phyloP scores from a whole-genome alignment of 2,113 vertebrate genomes.

The Sapajus apella region DNA sequence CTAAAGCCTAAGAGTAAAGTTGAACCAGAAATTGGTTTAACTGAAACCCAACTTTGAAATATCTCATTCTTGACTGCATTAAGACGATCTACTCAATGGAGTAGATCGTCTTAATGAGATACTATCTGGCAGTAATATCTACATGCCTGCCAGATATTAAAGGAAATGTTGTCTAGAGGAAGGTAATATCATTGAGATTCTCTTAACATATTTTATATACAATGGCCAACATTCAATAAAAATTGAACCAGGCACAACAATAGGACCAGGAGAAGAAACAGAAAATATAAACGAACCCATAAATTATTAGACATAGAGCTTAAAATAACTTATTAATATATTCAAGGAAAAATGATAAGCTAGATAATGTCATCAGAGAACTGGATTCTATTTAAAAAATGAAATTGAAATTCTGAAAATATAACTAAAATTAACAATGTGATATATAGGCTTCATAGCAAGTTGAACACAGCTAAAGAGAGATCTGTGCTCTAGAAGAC shows the following conservation, averaged over 20 bases:
- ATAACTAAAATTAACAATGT: constrained; percentile 11
- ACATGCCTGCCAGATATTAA: neutral
- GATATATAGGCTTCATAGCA: neutral
- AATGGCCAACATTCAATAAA: neutral
- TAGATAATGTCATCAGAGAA: constrained; percentile 11
- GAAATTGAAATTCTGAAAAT: neutral
- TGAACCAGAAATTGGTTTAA: neutral
- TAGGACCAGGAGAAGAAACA: neutral
- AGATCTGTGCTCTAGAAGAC: neutral
- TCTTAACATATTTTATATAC: neutral
- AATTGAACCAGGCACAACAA: neutral
- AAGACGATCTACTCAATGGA: neutral
- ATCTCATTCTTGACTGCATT: neutral
- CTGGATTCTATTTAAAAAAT: neutral
- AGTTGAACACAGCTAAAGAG: neutral
- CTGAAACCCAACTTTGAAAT: neutral
- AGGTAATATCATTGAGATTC: neutral
- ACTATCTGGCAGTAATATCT: neutral
- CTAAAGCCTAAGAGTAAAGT: neutral
- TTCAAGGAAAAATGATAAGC: neutral
- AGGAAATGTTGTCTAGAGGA: neutral
- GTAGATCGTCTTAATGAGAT: too few relatives aligned
- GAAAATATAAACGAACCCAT: neutral
- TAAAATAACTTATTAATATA: neutral
- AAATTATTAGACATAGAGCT: neutral